Evolutionary conservation across 64 coral and sea anemone species (phyloP), one percentile per base, ranked within the genome.

Genomic region (Montipora cactus): DNA sequence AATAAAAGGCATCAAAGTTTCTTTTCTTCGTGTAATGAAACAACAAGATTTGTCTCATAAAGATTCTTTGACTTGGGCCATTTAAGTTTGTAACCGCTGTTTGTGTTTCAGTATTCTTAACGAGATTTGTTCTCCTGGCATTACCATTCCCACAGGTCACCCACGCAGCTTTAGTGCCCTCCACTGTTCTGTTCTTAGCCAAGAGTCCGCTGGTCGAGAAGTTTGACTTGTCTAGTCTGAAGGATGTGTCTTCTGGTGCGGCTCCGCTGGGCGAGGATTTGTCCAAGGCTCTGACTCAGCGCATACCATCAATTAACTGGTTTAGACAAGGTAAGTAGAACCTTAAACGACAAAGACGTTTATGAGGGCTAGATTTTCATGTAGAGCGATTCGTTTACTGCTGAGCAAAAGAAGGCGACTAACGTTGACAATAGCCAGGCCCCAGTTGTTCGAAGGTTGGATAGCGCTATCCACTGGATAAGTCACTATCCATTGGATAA

Each of bases 121-220:
- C 5, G 52, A 55, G 52, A 55, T 55, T 55, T 10, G 10, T 55
- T 5, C 52, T 7, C 52, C 52, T 5, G 14, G 61, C 14, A 64
- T 64, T 64, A 12, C 11, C 20, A 71, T 50, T 4, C 9, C 53
- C 53, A 4, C 79, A 89, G 86, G 57, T 89, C 6, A 59, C 51
- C 78, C 21, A n/a, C 11, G n/a, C 79, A 21, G 18, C 93, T 5
- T 7, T 95, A 18, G 95, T 96, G 5, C 95, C 95, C n/a, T 87
- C 95, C 21, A 89, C 88, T 20, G 78, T 92, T 7, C 7, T 96
- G 11, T 96, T 96, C 47, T 91, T 96, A 19, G 87, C 95, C n/a
- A 96, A 96, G 22, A 78, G 92, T 70, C 95, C 95, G 15, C 48
- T 96, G 58, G 79, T 93, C 2, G 95, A 89, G 18, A 74, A 96